phyloP scores from a whole-genome alignment of 1,140 invertebrate species.

The Drosophila nikananu region DNA sequence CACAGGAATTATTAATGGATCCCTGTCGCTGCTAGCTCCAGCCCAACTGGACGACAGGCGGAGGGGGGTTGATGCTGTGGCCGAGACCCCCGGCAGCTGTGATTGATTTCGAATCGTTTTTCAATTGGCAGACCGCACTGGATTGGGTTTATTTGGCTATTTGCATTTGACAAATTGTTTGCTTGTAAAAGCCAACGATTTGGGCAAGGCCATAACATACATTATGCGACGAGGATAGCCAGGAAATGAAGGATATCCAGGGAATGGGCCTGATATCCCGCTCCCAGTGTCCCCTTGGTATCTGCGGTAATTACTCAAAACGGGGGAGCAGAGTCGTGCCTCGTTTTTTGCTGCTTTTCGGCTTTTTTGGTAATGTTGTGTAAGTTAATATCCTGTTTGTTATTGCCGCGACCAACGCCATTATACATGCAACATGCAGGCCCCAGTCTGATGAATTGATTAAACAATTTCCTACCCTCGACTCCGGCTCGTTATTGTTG shows the following conservation, averaged over 20 bases:
- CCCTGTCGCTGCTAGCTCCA: slow-evolving; percentile 36
- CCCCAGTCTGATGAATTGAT: slow-evolving; percentile 74
- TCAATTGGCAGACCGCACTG: slow-evolving; percentile 73
- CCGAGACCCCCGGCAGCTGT: slow-evolving; percentile 58
- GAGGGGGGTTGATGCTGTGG: slow-evolving; percentile 13
- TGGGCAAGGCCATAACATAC: slow-evolving; percentile 57
- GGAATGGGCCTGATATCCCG: slow-evolving; percentile 7
- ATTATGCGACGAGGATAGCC: not conserved
- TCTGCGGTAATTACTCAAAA: slow-evolving; percentile 77
- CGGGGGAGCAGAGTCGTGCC: slow-evolving; percentile 35
- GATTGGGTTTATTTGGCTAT: slow-evolving; percentile 77
- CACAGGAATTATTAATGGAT: slow-evolving; percentile 84
- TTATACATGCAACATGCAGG: slow-evolving; percentile 58
- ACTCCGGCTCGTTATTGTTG: slow-evolving; percentile 24
- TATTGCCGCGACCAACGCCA: slow-evolving; percentile 72
- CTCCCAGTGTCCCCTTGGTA: not conserved
- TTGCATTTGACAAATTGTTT: slow-evolving; percentile 84
- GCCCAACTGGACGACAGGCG: slow-evolving; percentile 17
- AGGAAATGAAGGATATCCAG: not conserved
- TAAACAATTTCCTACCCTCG: slow-evolving; percentile 81
- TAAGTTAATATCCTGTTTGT: slow-evolving; percentile 83
- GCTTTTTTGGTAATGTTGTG: slow-evolving; percentile 62
- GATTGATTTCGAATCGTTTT: slow-evolving; percentile 85
- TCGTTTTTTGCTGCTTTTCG: not conserved
- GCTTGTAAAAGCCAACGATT: slow-evolving; percentile 76